These are phyloP conservation scores for Limnodromus scolopaceus DNA, from an alignment of 2,797 vertebrate genomes.

Conservation along the genomic window DNA sequence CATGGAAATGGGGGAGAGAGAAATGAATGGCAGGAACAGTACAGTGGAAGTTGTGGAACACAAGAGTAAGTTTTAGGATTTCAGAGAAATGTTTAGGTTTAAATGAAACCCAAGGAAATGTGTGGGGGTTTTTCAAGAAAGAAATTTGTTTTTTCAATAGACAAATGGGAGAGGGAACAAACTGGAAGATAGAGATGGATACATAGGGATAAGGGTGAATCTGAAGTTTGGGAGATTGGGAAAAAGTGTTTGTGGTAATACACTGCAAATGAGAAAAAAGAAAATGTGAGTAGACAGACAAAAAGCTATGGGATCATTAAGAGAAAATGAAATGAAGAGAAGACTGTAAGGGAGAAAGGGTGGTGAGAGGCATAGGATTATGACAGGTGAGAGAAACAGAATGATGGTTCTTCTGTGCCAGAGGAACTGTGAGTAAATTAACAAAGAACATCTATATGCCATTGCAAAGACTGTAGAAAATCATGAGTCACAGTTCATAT, in stretches of 20 bases:
- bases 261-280: background rate
- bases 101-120: background rate
- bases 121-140: background rate
- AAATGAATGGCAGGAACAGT: background rate
- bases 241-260: background rate
- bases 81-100: background rate
- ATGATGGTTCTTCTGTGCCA: background rate
- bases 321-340: background rate
- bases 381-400: slow-evolving; percentile 44
- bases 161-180: background rate
- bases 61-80: background rate
- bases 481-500: slow-evolving; percentile 38
- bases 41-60: background rate
- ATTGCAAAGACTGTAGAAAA: background rate
- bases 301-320: background rate
- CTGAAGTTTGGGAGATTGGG: background rate
- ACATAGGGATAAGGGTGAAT: background rate
- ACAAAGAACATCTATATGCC: slow-evolving; percentile 15
- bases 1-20: background rate
- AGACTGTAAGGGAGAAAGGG: background rate
- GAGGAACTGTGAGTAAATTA: slow-evolving; percentile 34
- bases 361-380: background rate
- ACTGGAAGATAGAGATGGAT: background rate
- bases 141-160: background rate
- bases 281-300: background rate